phyloP scores from a whole-genome alignment of 1,140 invertebrate genomes.

The Euglossa dilemma region DNA sequence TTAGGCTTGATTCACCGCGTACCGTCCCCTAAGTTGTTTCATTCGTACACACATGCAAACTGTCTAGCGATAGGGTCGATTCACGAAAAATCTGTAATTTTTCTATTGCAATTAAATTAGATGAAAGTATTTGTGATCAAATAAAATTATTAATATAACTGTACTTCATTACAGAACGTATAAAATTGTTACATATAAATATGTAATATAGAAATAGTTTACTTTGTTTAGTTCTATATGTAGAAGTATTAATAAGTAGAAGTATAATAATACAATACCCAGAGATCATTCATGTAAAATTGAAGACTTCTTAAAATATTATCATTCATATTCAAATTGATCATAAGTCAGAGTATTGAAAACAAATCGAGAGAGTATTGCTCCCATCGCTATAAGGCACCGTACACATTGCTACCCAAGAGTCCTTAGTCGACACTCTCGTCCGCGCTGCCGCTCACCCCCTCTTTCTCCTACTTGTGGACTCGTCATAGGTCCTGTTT shows the following conservation, averaged over 20 bases:
- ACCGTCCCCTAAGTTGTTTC: slow-evolving; percentile 5
- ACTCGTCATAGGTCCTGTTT: slow-evolving; percentile 51
- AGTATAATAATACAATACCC: neutral
- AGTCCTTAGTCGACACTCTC: slow-evolving; percentile 43
- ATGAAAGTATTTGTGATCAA: neutral
- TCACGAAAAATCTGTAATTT: neutral
- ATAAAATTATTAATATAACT: too few relatives aligned
- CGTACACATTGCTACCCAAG: slow-evolving; percentile 19
- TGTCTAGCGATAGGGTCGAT: slow-evolving; percentile 31
- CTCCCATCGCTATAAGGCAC: slow-evolving; percentile 45
- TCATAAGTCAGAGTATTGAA: neutral
- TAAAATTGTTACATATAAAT: too few relatives aligned
- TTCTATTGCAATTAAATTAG: too few relatives aligned
- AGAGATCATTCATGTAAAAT: neutral
- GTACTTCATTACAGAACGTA: too few relatives aligned
- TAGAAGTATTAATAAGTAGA: neutral
- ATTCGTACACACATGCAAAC: slow-evolving; percentile 9
- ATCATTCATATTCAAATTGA: neutral
- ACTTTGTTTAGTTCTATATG: neutral
- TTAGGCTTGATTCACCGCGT: slow-evolving; percentile 64
- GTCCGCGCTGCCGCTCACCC: slow-evolving; percentile 17
- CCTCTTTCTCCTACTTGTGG: slow-evolving; percentile 21
- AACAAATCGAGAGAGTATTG: slow-evolving; percentile 11
- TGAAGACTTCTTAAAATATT: slow-evolving; percentile 8
- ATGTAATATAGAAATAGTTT: neutral